Conservation (phyloP, 2,888 invertebrate genomes). For the Tipula unca region DNA sequence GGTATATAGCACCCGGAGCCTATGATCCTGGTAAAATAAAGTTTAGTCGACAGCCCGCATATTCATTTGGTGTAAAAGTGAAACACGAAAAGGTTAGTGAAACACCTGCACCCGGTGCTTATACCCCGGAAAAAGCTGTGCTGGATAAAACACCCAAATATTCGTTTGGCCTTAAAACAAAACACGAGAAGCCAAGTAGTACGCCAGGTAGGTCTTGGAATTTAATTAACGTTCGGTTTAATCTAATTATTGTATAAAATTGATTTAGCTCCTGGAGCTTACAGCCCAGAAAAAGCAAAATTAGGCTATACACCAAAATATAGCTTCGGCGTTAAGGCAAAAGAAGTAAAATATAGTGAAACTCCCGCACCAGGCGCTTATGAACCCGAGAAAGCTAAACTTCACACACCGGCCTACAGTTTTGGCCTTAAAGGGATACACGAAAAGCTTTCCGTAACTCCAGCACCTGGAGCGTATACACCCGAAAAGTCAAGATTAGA, state of each 20-base stretch:
- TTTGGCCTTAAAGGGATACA: conserved; percentile 47
- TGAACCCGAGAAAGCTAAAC: conserved; percentile 25
- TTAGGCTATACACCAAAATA: conserved; percentile 33
- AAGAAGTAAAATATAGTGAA: conserved; percentile 44
- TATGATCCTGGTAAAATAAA: conserved; percentile 49
- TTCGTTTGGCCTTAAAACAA: conserved; percentile 52
- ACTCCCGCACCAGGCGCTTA: conserved; percentile 33
- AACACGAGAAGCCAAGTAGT: conserved; percentile 44
- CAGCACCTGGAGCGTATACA: conserved; percentile 29
- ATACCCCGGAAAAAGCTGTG: conserved; percentile 52
- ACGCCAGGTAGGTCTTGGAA: conserved; percentile 43
- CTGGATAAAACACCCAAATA: conserved; percentile 53
- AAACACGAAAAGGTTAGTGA: conserved; percentile 49
- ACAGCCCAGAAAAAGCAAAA: conserved; percentile 25
- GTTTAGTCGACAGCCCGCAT: conserved; percentile 41
- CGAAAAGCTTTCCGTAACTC: conserved; percentile 45
- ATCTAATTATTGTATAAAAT: conserved; percentile 43
- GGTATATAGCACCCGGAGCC: conserved; percentile 41
- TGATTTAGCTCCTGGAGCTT: conserved; percentile 29
- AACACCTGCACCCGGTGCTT: conserved; percentile 55
- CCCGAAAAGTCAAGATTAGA: conserved; percentile 25
- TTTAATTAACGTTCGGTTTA: neutral
- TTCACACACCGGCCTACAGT: conserved; percentile 37
- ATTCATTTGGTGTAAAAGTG: conserved; percentile 57
- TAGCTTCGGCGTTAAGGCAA: conserved; percentile 48